A percentile compares a stretch with the other conserved stretches of the same genome.
phyloP scores from a whole-genome alignment of 2,113 vertebrate genomes.

The Caranx melampygus region DNA sequence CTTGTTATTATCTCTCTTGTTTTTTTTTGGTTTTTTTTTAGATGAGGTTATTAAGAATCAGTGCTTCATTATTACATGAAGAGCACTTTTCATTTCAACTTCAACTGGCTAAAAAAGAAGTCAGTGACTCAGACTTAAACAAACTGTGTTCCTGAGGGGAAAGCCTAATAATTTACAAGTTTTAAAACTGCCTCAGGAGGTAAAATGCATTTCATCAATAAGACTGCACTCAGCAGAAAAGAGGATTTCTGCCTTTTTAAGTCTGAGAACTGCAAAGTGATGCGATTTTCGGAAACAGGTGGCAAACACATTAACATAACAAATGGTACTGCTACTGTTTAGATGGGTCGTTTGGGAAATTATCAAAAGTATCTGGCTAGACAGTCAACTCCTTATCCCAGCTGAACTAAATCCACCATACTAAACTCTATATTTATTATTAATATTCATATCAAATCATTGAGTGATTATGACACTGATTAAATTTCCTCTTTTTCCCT shows the following conservation, averaged over 20 bases:
- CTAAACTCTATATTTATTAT: neutral
- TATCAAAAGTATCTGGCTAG: too few relatives aligned
- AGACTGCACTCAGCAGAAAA: slow-evolving; percentile 15
- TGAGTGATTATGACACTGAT: neutral
- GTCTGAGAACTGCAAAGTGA: slow-evolving; percentile 1
- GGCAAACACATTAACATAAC: too few relatives aligned
- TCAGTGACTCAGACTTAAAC: slow-evolving; percentile 16
- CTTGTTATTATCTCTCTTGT: slow-evolving; percentile 8
- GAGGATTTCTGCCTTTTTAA: neutral
- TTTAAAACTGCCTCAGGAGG: slow-evolving; percentile 25
- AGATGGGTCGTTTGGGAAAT: too few relatives aligned
- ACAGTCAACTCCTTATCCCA: neutral
- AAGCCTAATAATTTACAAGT: neutral
- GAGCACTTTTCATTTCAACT: slow-evolving; percentile 27
- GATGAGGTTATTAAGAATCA: slow-evolving; percentile 24
- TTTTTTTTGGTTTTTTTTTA: neutral
- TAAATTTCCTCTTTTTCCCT: neutral
- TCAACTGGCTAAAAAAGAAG: slow-evolving; percentile 7
- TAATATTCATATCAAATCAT: too few relatives aligned
- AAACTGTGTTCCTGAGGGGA: neutral
- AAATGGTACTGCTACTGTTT: neutral
- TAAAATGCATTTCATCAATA: slow-evolving; percentile 9
- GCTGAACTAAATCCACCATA: neutral
- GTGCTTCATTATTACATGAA: neutral
- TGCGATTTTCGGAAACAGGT: neutral